Evolutionary conservation across 2,797 vertebrate genomes (phyloP).

Genomic region (Chloroceryle inda): DNA sequence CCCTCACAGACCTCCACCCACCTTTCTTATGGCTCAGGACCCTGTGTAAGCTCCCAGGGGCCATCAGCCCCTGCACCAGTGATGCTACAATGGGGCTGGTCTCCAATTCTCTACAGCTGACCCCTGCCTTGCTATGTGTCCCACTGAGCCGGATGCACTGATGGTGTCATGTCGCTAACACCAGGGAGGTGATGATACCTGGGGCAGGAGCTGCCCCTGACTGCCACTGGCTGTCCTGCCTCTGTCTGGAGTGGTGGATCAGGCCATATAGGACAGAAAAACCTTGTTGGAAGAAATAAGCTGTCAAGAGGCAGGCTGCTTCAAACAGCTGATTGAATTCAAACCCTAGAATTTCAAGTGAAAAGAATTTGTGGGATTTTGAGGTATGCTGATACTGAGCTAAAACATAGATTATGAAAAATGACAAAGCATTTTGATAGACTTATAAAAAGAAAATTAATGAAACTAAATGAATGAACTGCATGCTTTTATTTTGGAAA

Average conservation of each 20-base stretch:
- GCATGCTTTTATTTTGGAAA: neutral
- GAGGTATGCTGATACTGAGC: neutral
- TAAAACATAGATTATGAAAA: neutral
- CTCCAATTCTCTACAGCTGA: neutral
- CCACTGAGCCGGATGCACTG: accelerated
- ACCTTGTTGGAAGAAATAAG: neutral
- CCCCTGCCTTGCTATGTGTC: neutral
- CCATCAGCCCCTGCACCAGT: neutral
- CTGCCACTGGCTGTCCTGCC: neutral
- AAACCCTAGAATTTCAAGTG: neutral
- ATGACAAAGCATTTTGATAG: neutral
- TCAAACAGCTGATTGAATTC: neutral
- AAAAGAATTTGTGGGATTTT: neutral
- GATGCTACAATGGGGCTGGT: accelerated
- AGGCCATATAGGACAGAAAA: neutral
- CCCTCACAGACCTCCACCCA: accelerated
- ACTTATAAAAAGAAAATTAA: neutral
- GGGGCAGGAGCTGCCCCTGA: neutral
- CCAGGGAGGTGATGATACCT: neutral
- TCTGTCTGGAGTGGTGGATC: neutral
- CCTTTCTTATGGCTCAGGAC: neutral
- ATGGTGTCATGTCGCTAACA: neutral
- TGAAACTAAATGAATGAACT: neutral
- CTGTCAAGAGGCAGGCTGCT: neutral
- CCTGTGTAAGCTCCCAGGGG: accelerated